phyloP scores from a whole-genome alignment of 2,797 vertebrate genomes.

The Eulemur coronatus region DNA sequence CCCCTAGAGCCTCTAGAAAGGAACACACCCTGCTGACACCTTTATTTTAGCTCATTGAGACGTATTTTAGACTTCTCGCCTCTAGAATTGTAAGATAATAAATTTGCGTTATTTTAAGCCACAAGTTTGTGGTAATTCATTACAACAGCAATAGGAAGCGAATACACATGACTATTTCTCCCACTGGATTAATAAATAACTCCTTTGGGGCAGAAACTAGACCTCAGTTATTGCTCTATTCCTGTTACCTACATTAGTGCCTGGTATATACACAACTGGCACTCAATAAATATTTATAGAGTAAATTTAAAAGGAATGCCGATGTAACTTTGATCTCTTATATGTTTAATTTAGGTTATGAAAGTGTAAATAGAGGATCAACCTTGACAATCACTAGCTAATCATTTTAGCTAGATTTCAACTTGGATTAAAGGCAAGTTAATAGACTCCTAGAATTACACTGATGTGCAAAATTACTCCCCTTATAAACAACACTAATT shows the following conservation, averaged over 20 bases:
- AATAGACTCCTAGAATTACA: neutral
- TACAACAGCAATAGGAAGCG: neutral
- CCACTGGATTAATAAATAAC: neutral
- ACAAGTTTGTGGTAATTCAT: neutral
- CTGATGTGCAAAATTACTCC: neutral
- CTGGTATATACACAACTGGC: neutral
- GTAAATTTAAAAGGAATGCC: neutral
- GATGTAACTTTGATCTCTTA: neutral
- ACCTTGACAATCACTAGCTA: neutral
- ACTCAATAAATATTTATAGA: neutral
- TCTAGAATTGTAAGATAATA: neutral
- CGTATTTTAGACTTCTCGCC: neutral
- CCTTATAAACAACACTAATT: neutral
- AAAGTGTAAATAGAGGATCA: slow-evolving; percentile 22
- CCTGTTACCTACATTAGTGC: neutral
- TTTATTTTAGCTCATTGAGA: neutral
- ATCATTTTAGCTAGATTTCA: slow-evolving; percentile 20
- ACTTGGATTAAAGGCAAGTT: neutral
- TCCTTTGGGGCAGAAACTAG: neutral
- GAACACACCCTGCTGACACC: accelerated
- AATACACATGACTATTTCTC: neutral
- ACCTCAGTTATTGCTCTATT: neutral
- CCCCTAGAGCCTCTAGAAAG: neutral
- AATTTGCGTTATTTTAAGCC: neutral
- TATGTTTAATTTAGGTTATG: neutral